phyloP scores from a whole-genome alignment of 2,797 vertebrate genomes.

The Antrozous pallidus region DNA sequence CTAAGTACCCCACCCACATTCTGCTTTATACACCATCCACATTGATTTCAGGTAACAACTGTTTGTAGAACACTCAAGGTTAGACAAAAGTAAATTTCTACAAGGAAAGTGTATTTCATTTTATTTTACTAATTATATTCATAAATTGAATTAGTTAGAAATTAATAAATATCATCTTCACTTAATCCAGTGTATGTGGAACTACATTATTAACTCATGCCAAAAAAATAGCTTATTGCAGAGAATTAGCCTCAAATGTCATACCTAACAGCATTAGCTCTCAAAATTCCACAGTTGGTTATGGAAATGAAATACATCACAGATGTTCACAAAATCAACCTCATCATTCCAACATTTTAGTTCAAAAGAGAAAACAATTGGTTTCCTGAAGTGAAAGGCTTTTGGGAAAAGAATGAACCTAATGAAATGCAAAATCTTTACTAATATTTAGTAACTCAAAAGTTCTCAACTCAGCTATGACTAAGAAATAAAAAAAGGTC shows the following conservation, averaged over 20 bases:
- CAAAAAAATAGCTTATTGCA: not conserved
- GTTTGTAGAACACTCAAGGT: not conserved
- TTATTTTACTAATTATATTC: slow-evolving; percentile 7
- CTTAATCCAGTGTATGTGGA: not conserved
- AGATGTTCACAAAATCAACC: slow-evolving; percentile 46
- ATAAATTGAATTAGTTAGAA: slow-evolving; percentile 34
- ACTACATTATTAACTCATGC: slow-evolving; percentile 26
- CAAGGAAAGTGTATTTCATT: not conserved
- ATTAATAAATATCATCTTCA: not conserved
- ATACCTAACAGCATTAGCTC: slow-evolving; percentile 31
- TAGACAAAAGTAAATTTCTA: slow-evolving; percentile 30
- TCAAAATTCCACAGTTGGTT: slow-evolving; percentile 48
- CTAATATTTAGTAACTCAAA: slow-evolving; percentile 51
- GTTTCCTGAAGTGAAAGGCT: slow-evolving; percentile 44
- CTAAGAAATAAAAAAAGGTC: slow-evolving; percentile 42
- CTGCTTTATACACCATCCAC: not conserved
- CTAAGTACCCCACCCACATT: not conserved
- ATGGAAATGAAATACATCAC: slow-evolving; percentile 44
- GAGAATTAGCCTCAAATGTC: slow-evolving; percentile 59
- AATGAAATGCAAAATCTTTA: slow-evolving; percentile 48
- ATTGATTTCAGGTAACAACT: slow-evolving; percentile 6
- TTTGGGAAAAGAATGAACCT: slow-evolving; percentile 37
- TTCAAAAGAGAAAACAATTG: slow-evolving; percentile 55
- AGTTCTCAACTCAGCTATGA: not conserved
- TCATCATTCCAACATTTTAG: slow-evolving; percentile 5